A percentile compares a stretch with the other conserved stretches of the same genome.
Evolutionary conservation across 2,888 invertebrate genomes (phyloP).

Genomic region (Hyposoter didymator): DNA sequence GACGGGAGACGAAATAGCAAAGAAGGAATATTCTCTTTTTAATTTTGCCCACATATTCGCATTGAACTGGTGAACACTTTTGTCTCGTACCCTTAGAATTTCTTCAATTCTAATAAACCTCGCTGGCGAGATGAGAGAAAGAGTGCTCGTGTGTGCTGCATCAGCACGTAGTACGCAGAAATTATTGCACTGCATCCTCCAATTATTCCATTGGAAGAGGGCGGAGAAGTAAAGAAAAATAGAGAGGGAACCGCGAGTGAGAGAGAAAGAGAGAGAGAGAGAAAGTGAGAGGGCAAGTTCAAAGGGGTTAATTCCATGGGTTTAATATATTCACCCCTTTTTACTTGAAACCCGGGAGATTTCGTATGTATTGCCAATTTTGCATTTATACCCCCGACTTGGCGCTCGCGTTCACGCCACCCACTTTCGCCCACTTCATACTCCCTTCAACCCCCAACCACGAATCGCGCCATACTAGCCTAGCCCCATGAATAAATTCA

Average conservation of each 20-base stretch:
- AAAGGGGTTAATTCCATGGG: conserved; percentile 82
- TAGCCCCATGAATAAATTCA: conserved; percentile 84
- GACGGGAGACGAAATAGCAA: neutral
- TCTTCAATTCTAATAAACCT: conserved; percentile 34
- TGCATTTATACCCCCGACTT: conserved; percentile 82
- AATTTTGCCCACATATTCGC: neutral
- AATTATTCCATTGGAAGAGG: conserved; percentile 81
- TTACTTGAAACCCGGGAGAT: conserved; percentile 84
- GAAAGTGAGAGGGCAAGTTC: conserved; percentile 68
- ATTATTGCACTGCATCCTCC: conserved; percentile 80
- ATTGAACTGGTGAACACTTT: neutral
- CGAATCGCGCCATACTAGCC: conserved; percentile 54
- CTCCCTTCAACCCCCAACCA: conserved; percentile 41
- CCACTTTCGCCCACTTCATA: conserved; percentile 66
- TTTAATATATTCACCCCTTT: conserved; percentile 84
- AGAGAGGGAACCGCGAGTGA: conserved; percentile 76
- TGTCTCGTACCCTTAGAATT: neutral
- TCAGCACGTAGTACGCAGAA: conserved; percentile 68
- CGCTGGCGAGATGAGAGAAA: conserved; percentile 5
- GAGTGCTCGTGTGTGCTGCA: conserved; percentile 46
- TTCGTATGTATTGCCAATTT: conserved; percentile 85
- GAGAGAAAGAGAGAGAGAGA: conserved; percentile 4
- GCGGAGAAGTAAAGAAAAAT: conserved; percentile 14
- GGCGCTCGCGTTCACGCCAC: conserved; percentile 71
- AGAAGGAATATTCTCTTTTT: neutral